A percentile compares a stretch with the other conserved stretches of the same genome.
phyloP scores from a whole-genome alignment of 2,113 vertebrate genomes.

The Channa argus region DNA sequence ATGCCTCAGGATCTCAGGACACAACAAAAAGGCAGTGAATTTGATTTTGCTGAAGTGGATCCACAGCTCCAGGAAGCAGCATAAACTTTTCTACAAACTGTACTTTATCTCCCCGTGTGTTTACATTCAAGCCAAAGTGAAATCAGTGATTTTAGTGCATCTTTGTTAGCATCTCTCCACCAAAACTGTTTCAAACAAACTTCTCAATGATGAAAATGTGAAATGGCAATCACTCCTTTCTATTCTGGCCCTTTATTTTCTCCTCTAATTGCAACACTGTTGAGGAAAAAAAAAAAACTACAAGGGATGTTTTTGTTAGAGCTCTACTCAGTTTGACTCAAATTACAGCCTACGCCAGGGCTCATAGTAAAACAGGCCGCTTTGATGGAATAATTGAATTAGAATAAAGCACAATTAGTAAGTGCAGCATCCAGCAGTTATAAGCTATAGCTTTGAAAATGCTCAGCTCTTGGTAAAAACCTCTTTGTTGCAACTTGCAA shows the following conservation, averaged over 20 bases:
- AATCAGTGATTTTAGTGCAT: not conserved
- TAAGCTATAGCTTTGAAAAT: not conserved
- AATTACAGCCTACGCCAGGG: constrained; percentile 21
- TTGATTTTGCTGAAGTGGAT: not conserved
- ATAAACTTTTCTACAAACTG: no score
- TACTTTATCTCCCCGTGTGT: not conserved
- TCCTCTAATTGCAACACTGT: constrained; percentile 27
- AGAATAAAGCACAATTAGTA: constrained; percentile 2
- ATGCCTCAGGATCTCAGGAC: not conserved
- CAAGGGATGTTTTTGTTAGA: constrained; percentile 24
- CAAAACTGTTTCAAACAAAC: not conserved
- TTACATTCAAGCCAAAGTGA: not conserved
- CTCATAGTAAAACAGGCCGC: constrained; percentile 6
- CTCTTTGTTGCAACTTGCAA: no score
- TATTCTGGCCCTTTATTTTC: constrained; percentile 2
- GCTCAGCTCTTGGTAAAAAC: not conserved
- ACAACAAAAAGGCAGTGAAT: not conserved
- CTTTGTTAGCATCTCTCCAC: not conserved
- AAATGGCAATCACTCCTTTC: not conserved
- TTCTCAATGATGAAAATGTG: not conserved
- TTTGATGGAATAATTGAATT: constrained; percentile 16
- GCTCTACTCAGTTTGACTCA: constrained; percentile 18
- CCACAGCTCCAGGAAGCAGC: no score
- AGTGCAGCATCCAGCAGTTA: not conserved
- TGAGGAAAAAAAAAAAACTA: constrained; percentile 35